These are phyloP conservation scores for Lasius platythorax DNA, from an alignment of 2,888 invertebrate species.

Conservation along the genomic window DNA sequence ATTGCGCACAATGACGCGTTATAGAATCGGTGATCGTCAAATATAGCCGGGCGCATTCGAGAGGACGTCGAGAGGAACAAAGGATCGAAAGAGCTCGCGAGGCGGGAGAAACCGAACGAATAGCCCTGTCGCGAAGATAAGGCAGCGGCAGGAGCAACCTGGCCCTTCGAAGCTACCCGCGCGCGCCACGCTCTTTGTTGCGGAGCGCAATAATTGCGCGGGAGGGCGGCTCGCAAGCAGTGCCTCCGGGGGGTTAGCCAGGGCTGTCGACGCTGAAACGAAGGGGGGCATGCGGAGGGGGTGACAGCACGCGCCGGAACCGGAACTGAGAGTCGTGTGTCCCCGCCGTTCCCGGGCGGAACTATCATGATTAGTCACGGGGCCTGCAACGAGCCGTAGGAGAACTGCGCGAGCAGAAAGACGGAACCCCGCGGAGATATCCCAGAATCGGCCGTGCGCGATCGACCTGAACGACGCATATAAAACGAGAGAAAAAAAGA, in stretches of 20 bases:
- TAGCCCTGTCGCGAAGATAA: constrained; percentile 63
- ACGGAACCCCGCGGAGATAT: constrained; percentile 59
- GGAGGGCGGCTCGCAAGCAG: constrained; percentile 75
- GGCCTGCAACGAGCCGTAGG: constrained; percentile 81
- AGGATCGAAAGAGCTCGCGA: constrained; percentile 44
- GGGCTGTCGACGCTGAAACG: constrained; percentile 38
- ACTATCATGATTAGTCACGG: constrained; percentile 86
- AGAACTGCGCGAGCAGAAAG: constrained; percentile 72
- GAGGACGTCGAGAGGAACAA: constrained; percentile 22
- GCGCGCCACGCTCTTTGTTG: constrained; percentile 79
- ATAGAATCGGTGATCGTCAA: neutral
- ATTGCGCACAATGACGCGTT: neutral
- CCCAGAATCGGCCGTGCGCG: constrained; percentile 69
- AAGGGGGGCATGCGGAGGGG: constrained; percentile 35
- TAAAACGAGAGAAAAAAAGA: constrained; percentile 33
- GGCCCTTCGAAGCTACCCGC: constrained; percentile 69
- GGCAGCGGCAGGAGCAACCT: constrained; percentile 63
- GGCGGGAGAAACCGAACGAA: neutral
- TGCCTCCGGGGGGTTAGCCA: constrained; percentile 53
- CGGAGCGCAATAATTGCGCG: constrained; percentile 84
- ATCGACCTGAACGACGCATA: constrained; percentile 72
- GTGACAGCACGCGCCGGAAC: constrained; percentile 84
- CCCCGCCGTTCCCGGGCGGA: constrained; percentile 85
- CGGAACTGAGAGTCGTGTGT: constrained; percentile 85
- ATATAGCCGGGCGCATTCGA: neutral